Conservation (phyloP, 2,797 vertebrate species). For the Mus caroli region DNA sequence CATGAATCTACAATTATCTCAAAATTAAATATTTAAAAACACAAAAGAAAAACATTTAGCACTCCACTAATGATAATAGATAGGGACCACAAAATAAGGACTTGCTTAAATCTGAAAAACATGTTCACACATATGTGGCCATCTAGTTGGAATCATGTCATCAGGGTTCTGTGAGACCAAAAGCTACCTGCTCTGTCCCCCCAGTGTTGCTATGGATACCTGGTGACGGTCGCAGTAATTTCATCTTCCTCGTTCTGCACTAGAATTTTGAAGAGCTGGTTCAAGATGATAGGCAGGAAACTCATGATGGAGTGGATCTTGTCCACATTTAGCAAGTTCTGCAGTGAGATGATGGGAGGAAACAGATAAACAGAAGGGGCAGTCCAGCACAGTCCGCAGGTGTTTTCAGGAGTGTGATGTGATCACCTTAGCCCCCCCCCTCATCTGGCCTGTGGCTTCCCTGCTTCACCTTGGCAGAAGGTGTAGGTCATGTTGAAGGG, state of each 20-base stretch:
- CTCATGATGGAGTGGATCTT: constrained; percentile 96
- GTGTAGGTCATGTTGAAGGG: not conserved
- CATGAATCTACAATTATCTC: not conserved
- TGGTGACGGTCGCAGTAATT: constrained; percentile 94
- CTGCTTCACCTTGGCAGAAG: not conserved
- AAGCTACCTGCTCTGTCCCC: not conserved
- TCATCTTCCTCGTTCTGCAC: constrained; percentile 95
- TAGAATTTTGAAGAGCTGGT: constrained; percentile 97
- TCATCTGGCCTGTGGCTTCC: not conserved
- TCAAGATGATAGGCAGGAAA: constrained; percentile 97
- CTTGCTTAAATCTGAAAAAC: not conserved
- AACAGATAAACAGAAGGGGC: not conserved
- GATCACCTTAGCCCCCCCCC: not conserved
- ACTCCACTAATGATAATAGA: not conserved
- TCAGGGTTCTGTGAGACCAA: no score
- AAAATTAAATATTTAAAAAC: constrained; percentile 45
- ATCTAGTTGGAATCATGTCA: not conserved
- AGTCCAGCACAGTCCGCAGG: not conserved
- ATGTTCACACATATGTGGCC: not conserved
- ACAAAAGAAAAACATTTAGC: not conserved
- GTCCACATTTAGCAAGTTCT: constrained; percentile 98
- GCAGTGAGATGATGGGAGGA: constrained; percentile 62
- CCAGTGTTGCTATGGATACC: constrained; percentile 87
- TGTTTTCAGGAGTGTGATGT: not conserved
- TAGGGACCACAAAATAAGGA: not conserved